Base-by-base conservation (phyloP, 2,888 invertebrate species). In the Sthenelais limicola region DNA sequence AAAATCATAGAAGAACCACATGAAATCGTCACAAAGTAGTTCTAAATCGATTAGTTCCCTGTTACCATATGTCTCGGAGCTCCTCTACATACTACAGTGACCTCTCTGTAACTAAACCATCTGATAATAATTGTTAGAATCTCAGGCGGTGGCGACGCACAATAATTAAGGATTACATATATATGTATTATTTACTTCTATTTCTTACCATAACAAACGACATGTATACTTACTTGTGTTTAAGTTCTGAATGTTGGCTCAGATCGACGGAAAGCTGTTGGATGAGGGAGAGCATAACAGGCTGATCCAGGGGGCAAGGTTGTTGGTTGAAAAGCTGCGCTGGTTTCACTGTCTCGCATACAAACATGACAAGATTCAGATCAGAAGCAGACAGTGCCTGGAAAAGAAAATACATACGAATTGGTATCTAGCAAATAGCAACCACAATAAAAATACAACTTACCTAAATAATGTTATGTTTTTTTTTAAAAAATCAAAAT, bases 181-280 rank as follows among this genome's bases (percentile, higher is more conserved):
- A n/a, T n/a, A n/a, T n/a, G n/a, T n/a, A n/a, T n/a, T n/a, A n/a
- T n/a, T n/a, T n/a, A 43, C 43, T 43, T 43, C 18, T 18, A 43
- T 43, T 43, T 43, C 43, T 43, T 43, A 12, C 9, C 43, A 43
- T 43, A 52, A 9, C 9, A 21, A 9, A 52, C 7, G 52, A 15
- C 7, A 30, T 62, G 21, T 15, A 48, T 43, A 79, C 88, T 88
- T 88, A 94, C 94, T 91, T 93, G 81, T 93, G 91, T 88, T 95
- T 95, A 24, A 93, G 89, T 82, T 94, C 94, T 15, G 95, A 94
- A 82, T 95, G 93, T 77, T 93, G 92, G 76, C 91, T 91, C 89
- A 98, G 91, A 85, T 97, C 97, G 0, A 95, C 94, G 24, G 96
- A 94, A 26, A 97, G 91, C 88, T 98, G 98, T 85, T 98, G 97